Evolutionary conservation across 1,140 invertebrate species (phyloP), one percentile per base, ranked within the genome.

Genomic region (Drosophila lacertosa): DNA sequence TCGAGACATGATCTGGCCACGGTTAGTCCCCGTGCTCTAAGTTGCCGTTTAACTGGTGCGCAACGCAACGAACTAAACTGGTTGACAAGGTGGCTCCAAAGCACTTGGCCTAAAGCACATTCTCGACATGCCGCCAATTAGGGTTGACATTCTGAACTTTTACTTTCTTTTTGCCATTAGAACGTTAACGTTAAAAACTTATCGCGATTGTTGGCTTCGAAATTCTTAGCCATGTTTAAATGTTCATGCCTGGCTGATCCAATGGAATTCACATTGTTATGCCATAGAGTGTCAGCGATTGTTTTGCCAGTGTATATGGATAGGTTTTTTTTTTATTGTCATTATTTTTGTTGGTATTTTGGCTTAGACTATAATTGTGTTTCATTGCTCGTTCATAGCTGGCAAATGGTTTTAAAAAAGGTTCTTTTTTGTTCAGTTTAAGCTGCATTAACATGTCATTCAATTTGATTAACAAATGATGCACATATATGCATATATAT

Each of bases 161-260:
- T 57, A 84, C 80, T 86, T 86, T 86, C 68, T 57, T 47, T 11
- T 32, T 15, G 2, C 7, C 2, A 11, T 45, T 37, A 13, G 39
- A 58, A 53, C 40, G 59, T 53, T 24, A n/a, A 18, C 10, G 32
- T 10, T 44, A 16, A 32, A 32, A 37, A 40, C 18, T 58, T n/a
- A n/a, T n/a, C n/a, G n/a, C n/a, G 33, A 60, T 74, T 65, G 44
- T n/a, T n/a, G n/a, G n/a, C n/a, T n/a, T n/a, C n/a, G 13, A 73
- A 54, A 81, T 84, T 84, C 81, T 86, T 77, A 64, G 77, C 58
- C 63, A 57, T 63, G 58, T 66, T 77, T 86, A 81, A n/a, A n/a
- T n/a, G 77, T 86, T 84, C 74, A 84, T 84, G 82, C 77, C 69
- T 88, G 47, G 69, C 40, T 81, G 82, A 39, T 37, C 65, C 35